These are phyloP conservation scores for Drepanosiphum platanoidis DNA, from an alignment of 2,888 invertebrate species.

Conservation along the genomic window DNA sequence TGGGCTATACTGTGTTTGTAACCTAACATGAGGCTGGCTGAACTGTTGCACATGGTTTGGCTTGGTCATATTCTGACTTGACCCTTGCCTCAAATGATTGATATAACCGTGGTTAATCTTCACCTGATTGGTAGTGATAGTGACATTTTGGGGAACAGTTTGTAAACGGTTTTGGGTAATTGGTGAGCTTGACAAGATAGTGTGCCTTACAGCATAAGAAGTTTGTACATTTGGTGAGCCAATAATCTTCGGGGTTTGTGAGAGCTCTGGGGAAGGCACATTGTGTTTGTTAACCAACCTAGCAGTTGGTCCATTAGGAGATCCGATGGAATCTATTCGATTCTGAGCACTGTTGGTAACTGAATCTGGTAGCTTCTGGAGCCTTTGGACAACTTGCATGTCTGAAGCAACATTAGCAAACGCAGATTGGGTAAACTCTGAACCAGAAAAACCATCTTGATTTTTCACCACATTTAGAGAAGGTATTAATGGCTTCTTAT, in stretches of 20 bases:
- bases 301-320: slow-evolving; percentile 59
- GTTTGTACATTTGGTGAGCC: slow-evolving; percentile 59
- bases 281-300: slow-evolving; percentile 55
- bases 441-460: slow-evolving; percentile 58
- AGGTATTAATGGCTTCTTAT: slow-evolving; percentile 57
- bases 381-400: slow-evolving; percentile 62
- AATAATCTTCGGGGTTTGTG: slow-evolving; percentile 47
- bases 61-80: slow-evolving; percentile 44
- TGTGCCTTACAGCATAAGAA: slow-evolving; percentile 56
- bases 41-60: slow-evolving; percentile 47
- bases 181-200: slow-evolving; percentile 51
- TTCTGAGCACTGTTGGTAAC: slow-evolving; percentile 61
- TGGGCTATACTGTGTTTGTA: slow-evolving; percentile 57
- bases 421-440: slow-evolving; percentile 55
- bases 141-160: slow-evolving; percentile 59
- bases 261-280: slow-evolving; percentile 62
- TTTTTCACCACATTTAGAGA: slow-evolving; percentile 59
- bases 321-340: slow-evolving; percentile 61
- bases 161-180: slow-evolving; percentile 58
- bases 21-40: slow-evolving; percentile 54
- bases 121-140: slow-evolving; percentile 57
- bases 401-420: slow-evolving; percentile 59
- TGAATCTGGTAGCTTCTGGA: slow-evolving; percentile 61
- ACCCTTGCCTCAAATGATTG: slow-evolving; percentile 56
- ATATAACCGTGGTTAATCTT: slow-evolving; percentile 59